Conservation (phyloP, 2,888 invertebrate species). For the Augiades crinisus region DNA sequence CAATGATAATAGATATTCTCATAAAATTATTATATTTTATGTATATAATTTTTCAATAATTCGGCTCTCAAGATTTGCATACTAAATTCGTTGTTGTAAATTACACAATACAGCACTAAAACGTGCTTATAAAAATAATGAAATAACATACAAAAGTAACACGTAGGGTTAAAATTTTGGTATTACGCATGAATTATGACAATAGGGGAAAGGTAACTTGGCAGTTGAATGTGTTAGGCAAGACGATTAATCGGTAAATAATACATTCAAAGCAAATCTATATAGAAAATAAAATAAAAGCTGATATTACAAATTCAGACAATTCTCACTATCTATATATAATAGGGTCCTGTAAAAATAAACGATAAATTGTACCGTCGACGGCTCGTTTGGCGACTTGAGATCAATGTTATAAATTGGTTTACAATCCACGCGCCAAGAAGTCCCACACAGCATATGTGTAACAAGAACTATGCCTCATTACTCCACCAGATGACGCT, state of each 20-base stretch:
- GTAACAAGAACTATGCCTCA: constrained; percentile 7
- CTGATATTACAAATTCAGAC: constrained; percentile 14
- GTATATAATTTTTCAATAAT: constrained; percentile 11
- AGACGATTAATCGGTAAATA: constrained; percentile 7
- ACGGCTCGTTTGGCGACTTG: constrained; percentile 44
- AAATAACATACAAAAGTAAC: constrained; percentile 6
- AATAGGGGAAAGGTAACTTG: constrained; percentile 5
- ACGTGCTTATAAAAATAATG: constrained; percentile 34
- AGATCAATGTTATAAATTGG: constrained; percentile 43
- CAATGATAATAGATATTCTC: constrained; percentile 11
- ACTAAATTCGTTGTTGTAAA: constrained; percentile 27
- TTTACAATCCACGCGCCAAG: background rate
- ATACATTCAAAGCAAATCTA: constrained; percentile 4
- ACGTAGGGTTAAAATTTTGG: constrained; percentile 2
- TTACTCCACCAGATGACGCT: constrained; percentile 1
- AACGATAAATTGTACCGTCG: constrained; percentile 24
- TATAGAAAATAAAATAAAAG: constrained; percentile 7
- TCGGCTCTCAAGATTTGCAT: constrained; percentile 8
- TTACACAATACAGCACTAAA: constrained; percentile 39
- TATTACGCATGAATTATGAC: background rate
- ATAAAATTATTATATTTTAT: constrained; percentile 6
- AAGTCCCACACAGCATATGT: constrained; percentile 25
- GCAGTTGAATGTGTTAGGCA: constrained; percentile 15
- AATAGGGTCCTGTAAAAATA: constrained; percentile 31
- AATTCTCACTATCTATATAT: constrained; percentile 26